Evolutionary conservation across 2,888 invertebrate species (phyloP), one percentile per base, ranked within the genome.

Genomic region (Orthosia gothica): DNA sequence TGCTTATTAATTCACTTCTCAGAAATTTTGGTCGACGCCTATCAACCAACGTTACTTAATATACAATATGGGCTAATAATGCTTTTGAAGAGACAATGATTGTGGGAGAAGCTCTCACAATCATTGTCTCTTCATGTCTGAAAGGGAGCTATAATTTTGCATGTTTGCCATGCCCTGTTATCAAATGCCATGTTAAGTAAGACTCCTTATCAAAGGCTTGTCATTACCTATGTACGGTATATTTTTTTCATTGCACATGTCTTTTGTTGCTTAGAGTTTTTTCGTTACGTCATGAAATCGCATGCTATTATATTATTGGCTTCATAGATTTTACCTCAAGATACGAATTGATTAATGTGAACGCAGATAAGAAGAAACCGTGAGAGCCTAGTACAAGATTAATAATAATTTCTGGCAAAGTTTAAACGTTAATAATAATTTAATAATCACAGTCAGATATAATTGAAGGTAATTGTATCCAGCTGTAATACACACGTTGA

Each of bases 1-100:
- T 76, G 89, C 70, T 88, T 89, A 86, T 87, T 89, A 87, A 91
- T 85, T 86, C 47, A 62, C 58, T 87, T 86, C 86, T 86, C 67
- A 58, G 86, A 84, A 88, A 52, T 81, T 78, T 87, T 74, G 59
- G 75, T 74, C 75, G 78, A 76, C 82, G 70, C 83, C 83, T 69
- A 75, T 47, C 65, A 58, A 32, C 65, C n/a, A 68, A 68, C 63
- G 55, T 75, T 81, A 77, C 74, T 70, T 72, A 71, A 70, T 65
- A 55, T 55, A 73, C 58, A 65, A 4, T n/a, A 66, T 32, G 40
- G 54, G 54, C 67, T 52, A 52, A 49, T 47, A 52, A 52, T 47
- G 54, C 55, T 62, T 76, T 65, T 63, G 66, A 76, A 75, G 32
- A 54, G 49, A 73, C 58, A 40, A 62, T 83, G 73, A 81, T 79